These are phyloP conservation scores for Pleuronectes platessa DNA, from an alignment of 2,113 vertebrate genomes.

Conservation along the genomic window DNA sequence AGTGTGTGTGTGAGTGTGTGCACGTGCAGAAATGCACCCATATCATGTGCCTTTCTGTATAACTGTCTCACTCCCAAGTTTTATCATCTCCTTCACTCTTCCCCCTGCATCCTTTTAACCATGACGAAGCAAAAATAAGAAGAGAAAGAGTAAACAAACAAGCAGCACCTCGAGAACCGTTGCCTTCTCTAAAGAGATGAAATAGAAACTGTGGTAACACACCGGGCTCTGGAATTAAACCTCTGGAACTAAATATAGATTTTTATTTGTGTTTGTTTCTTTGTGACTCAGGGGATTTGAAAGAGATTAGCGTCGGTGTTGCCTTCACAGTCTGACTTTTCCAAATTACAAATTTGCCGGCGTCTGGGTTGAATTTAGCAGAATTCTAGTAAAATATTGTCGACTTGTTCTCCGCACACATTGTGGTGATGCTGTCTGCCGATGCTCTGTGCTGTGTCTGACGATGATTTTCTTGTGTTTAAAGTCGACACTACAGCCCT, in stretches of 20 bases:
- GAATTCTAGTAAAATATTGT: constrained; percentile 7
- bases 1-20: constrained; percentile 45
- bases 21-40: constrained; percentile 23
- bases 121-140: constrained; percentile 30
- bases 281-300: constrained; percentile 43
- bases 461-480: too few species aligned
- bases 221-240: constrained; percentile 52
- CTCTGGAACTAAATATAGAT: constrained; percentile 64
- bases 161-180: constrained; percentile 49
- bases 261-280: constrained; percentile 25
- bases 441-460: too few species aligned
- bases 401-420: constrained; percentile 13
- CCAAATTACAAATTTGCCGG: constrained; percentile 36
- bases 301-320: constrained; percentile 55
- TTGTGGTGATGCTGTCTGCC: not conserved
- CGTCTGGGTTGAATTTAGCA: constrained; percentile 35
- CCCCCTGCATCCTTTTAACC: constrained; percentile 13
- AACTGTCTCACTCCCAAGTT: constrained; percentile 44
- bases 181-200: constrained; percentile 43
- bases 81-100: constrained; percentile 48
- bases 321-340: constrained; percentile 54
- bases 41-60: constrained; percentile 46
- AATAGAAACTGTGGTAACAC: constrained; percentile 61
- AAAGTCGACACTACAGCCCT: too few species aligned
- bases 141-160: constrained; percentile 35